Percentiles rank a stretch among this genome's conserved stretches.
Conservation (phyloP, 92 coral and sea anemone species). For the Bergia puertoricense region DNA sequence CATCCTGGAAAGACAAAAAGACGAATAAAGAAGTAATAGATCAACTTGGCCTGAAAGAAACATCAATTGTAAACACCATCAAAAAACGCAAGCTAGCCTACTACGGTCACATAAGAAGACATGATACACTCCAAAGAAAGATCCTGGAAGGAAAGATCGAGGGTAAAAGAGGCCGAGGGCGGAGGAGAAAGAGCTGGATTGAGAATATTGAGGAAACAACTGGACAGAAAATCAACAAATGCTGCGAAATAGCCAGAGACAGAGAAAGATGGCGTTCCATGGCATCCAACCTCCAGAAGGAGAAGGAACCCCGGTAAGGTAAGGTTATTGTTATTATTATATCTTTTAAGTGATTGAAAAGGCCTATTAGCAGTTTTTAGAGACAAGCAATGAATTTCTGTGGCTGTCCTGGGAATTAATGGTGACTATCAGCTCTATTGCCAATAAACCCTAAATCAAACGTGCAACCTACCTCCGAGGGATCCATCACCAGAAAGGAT, state of each 20-base stretch:
- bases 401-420: too few relatives aligned
- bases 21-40: neutral
- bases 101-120: slow-evolving; percentile 15
- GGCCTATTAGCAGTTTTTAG: too few relatives aligned
- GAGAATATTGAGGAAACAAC: neutral
- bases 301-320: neutral
- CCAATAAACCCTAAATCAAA: too few relatives aligned
- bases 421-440: too few relatives aligned
- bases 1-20: slow-evolving; percentile 1
- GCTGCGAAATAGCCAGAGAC: neutral
- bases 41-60: neutral
- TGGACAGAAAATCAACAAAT: neutral
- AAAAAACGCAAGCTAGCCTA: slow-evolving; percentile 14
- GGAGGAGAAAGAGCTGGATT: neutral
- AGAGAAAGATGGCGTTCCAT: neutral
- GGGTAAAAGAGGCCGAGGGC: neutral
- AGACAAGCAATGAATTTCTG: too few relatives aligned
- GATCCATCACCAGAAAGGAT: too few relatives aligned
- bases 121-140: slow-evolving; percentile 3
- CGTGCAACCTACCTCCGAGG: too few relatives aligned
- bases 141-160: slow-evolving; percentile 18
- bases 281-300: neutral
- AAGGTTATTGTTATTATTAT: too few relatives aligned
- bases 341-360: too few relatives aligned
- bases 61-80: neutral